phyloP scores from a whole-genome alignment of 2,797 vertebrate genomes.

The Aplochiton taeniatus region DNA sequence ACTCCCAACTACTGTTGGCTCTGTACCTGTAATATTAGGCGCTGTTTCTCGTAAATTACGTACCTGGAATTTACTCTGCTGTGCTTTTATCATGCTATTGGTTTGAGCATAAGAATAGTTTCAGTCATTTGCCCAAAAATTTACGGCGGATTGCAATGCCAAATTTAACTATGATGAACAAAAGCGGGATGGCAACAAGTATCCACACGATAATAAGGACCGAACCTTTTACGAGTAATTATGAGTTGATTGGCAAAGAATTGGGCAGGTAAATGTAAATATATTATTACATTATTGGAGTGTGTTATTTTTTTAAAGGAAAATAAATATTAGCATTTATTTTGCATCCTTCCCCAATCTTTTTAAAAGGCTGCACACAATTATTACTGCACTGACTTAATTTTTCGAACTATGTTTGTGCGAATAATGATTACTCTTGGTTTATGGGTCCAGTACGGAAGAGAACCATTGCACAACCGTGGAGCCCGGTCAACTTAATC shows the following conservation, averaged over 20 bases:
- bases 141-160: constrained; percentile 46
- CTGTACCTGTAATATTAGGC: background rate
- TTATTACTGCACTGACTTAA: no score
- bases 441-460: no score
- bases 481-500: no score
- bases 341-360: no score
- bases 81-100: constrained; percentile 41
- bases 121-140: background rate
- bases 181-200: constrained; percentile 75
- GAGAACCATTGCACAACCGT: no score
- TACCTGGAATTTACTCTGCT: background rate
- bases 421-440: no score
- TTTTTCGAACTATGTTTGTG: no score
- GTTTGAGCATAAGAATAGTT: constrained; percentile 13
- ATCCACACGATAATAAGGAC: constrained; percentile 75
- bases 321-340: no score
- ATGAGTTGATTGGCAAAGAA: constrained; percentile 77
- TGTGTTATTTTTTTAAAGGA: background rate
- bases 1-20: background rate
- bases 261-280: constrained; percentile 73
- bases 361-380: no score
- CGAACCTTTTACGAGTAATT: constrained; percentile 72
- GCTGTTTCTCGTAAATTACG: background rate
- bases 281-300: background rate
- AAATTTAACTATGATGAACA: constrained; percentile 69